Evolutionary conservation across 2,888 invertebrate genomes (phyloP), one percentile per base, ranked within the genome.

Genomic region (Alviniconcha strummeri): DNA sequence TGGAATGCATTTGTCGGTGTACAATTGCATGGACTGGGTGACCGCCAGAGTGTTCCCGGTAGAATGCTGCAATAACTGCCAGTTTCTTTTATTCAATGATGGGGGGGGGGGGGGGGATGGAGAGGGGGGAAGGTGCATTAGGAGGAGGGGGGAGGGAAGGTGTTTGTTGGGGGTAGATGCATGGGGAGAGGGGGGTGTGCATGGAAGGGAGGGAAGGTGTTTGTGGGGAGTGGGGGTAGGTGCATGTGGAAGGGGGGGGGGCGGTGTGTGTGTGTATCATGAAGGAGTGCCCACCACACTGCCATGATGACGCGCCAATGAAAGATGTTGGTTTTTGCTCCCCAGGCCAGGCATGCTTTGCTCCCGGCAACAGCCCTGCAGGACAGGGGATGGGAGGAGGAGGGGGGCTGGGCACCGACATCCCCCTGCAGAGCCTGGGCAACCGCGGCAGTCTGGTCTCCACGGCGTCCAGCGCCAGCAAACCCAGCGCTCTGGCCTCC

Each of bases 391-490:
- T 55, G 11, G 76, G 78, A 15, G 69, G 36, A 36, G 77, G 72
- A 19, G 81, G 77, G 55, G 77, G 79, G 8, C 69, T 82, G 80
- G 87, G 89, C 9, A 82, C 85, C 95, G 95, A 86, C 95, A 95
- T 89, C 95, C 95, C 90, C n/a, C 87, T 90, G 64, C 91, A 89
- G 95, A 96, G 90, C 94, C 94, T 88, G 93, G 95, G 94, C 36
- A 97, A 97, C 85, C 95, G 97, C 56, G 97, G 97, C 75, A 97
- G 97, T 88, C 94, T 97, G 82, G 96, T 96, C 3, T 97, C 97
- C 0, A 96, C 97, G 71, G 92, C 93, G 7, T 94, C 94, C 81
- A 94, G 94, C 4, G 93, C 94, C 80, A 97, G 97, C 83, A 98
- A 98, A 93, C 98, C 98, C 0, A 96, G 97, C 0, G 92, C 92